Evolutionary conservation across 2,113 vertebrate genomes (phyloP).

Genomic region (Phylloscopus trochiloides): DNA sequence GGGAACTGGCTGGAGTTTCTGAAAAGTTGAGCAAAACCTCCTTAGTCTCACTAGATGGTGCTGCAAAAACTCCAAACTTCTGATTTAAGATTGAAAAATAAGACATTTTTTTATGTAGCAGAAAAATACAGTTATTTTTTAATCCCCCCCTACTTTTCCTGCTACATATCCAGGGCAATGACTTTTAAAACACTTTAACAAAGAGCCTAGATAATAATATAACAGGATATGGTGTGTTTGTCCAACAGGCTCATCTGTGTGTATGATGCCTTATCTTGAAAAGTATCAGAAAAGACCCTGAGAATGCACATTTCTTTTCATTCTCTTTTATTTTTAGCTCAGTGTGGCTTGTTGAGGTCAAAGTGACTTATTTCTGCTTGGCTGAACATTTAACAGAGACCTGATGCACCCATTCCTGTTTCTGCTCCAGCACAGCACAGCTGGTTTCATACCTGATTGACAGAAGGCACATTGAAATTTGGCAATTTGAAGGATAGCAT

Average conservation of each 20-base stretch:
- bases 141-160: background rate
- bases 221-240: background rate
- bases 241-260: background rate
- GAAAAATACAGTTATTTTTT: background rate
- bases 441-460: background rate
- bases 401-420: background rate
- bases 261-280: background rate
- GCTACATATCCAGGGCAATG: background rate
- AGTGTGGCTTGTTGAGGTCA: background rate
- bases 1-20: background rate
- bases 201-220: background rate
- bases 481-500: background rate
- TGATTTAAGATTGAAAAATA: background rate
- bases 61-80: constrained; percentile 38
- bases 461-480: background rate
- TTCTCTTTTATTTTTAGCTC: background rate
- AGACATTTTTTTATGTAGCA: background rate
- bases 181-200: background rate
- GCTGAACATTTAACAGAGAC: background rate
- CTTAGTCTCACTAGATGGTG: constrained; percentile 52
- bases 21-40: background rate
- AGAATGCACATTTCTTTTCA: background rate
- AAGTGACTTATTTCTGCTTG: background rate
- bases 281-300: background rate
- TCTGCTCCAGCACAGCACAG: background rate